Conservation (phyloP, 1,140 invertebrate genomes). For the Halesus radiatus region DNA sequence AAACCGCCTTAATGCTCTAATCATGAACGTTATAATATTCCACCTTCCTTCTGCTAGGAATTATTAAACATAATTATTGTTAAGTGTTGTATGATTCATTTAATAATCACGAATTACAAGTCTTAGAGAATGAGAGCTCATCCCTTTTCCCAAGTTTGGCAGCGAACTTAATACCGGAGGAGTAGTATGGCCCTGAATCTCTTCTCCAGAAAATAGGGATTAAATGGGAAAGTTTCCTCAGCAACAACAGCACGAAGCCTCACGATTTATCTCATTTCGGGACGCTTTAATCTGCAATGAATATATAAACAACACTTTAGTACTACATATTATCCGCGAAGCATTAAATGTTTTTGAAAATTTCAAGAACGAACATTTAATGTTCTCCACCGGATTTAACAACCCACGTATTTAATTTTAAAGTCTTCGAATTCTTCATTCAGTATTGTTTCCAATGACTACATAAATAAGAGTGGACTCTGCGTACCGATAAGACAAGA, state of each 20-base stretch:
- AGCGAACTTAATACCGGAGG: constrained; percentile 29
- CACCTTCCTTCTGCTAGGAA: too few relatives aligned
- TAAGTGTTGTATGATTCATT: constrained; percentile 10
- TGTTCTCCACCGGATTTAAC: neutral
- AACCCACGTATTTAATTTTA: too few relatives aligned
- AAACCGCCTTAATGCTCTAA: too few relatives aligned
- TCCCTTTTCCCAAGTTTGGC: neutral
- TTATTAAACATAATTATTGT: neutral
- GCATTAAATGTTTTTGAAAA: too few relatives aligned
- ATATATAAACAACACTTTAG: constrained; percentile 18
- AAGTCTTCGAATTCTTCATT: too few relatives aligned
- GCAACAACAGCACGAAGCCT: constrained; percentile 40
- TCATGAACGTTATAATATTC: too few relatives aligned
- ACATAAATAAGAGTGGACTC: too few relatives aligned
- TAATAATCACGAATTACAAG: neutral
- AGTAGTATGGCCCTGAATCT: constrained; percentile 39
- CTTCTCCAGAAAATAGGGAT: constrained; percentile 21
- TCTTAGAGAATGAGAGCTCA: neutral
- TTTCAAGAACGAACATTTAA: too few relatives aligned
- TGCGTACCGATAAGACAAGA: too few relatives aligned
- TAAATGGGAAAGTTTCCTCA: constrained; percentile 49
- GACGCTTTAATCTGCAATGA: constrained; percentile 34
- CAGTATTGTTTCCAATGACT: too few relatives aligned
- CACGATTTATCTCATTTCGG: constrained; percentile 43
- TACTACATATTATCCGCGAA: too few relatives aligned